These are phyloP conservation scores for Microcebus griseorufus DNA, from an alignment of 2,113 vertebrate species.

Conservation along the genomic window DNA sequence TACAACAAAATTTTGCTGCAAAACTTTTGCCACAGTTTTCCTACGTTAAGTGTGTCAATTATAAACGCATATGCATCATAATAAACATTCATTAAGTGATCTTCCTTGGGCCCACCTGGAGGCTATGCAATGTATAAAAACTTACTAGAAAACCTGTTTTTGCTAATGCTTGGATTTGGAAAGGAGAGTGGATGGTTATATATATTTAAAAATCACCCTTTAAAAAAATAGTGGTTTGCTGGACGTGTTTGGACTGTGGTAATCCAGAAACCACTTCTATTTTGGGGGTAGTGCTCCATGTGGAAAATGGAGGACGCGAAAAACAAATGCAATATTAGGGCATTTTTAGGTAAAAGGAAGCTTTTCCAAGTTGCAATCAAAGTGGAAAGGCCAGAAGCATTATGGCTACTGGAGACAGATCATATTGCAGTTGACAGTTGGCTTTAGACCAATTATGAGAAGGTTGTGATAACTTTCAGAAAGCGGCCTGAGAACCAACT, in stretches of 20 bases:
- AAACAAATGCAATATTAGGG: not conserved
- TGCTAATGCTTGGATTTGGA: conserved; percentile 21
- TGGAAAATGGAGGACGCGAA: not conserved
- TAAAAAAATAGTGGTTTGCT: not conserved
- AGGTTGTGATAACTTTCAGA: not conserved
- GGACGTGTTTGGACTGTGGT: not conserved
- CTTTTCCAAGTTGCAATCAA: not conserved
- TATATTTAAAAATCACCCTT: not conserved
- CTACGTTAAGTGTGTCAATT: not conserved
- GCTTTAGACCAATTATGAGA: not conserved
- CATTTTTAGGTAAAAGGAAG: not conserved
- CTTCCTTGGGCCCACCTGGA: not conserved
- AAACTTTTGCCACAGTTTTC: not conserved
- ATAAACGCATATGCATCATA: not conserved
- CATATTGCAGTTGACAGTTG: not conserved
- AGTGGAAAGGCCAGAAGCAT: not conserved
- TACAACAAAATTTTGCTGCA: not conserved
- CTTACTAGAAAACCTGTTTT: not conserved
- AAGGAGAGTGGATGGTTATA: not conserved
- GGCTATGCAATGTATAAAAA: not conserved
- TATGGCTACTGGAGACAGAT: not conserved
- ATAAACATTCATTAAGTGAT: not conserved
- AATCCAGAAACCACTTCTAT: not conserved
- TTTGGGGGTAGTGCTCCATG: not conserved
- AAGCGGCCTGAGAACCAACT: not conserved